A percentile compares a stretch with the other conserved stretches of the same genome.
Evolutionary conservation across 1,140 invertebrate genomes (phyloP).

Genomic region (Drosophila nikananu): DNA sequence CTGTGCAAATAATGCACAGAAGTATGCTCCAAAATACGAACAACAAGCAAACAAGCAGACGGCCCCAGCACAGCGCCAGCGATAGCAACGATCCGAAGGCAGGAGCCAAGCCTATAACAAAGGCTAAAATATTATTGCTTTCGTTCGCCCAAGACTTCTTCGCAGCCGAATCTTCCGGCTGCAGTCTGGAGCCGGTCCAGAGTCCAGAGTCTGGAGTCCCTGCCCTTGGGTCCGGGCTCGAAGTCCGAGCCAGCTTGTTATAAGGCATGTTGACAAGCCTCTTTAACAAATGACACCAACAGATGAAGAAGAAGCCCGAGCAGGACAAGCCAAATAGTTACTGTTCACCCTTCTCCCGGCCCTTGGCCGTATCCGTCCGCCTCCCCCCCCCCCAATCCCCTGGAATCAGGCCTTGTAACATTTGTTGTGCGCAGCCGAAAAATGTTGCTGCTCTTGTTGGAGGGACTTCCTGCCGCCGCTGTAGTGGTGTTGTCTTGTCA

Average conservation of each 20-base stretch:
- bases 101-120: slow-evolving; percentile 76
- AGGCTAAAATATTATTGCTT: slow-evolving; percentile 83
- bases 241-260: slow-evolving; percentile 79
- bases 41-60: slow-evolving; percentile 51
- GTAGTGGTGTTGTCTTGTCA: slow-evolving; percentile 37
- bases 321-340: slow-evolving; percentile 70
- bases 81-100: slow-evolving; percentile 28
- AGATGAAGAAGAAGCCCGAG: slow-evolving; percentile 54
- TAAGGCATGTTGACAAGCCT: slow-evolving; percentile 84
- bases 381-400: slow-evolving; percentile 1
- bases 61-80: slow-evolving; percentile 30
- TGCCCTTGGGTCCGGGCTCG: slow-evolving; percentile 25
- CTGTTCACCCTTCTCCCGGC: slow-evolving; percentile 23
- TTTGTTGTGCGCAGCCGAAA: slow-evolving; percentile 75
- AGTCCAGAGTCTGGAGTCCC: slow-evolving; percentile 1
- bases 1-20: slow-evolving; percentile 81
- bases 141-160: slow-evolving; percentile 45
- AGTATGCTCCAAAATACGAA: slow-evolving; percentile 81
- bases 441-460: slow-evolving; percentile 65
- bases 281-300: slow-evolving; percentile 84
- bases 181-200: slow-evolving; percentile 1
- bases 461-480: slow-evolving; percentile 27
- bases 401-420: slow-evolving; percentile 65
- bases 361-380: not conserved
- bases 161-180: slow-evolving; percentile 23